Base-by-base conservation (phyloP, 2,113 vertebrate species). In the Ciconia stormi region DNA sequence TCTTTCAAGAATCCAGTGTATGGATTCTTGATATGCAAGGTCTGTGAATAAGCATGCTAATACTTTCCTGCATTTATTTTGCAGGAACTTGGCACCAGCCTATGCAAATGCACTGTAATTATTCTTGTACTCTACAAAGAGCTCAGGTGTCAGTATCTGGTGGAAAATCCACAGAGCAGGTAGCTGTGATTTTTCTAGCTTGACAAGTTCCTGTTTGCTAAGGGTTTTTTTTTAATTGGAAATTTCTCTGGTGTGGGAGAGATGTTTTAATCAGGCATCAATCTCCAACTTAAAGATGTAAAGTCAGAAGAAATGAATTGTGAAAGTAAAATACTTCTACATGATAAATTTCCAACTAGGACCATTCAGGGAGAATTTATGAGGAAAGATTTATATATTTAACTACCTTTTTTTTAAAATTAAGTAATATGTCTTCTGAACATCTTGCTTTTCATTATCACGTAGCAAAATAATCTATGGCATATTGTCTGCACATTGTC, bases 31-130 rank as follows among this genome's bases (percentile, higher is more conserved):
- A 79, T 36, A 47, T 29, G 34, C 13, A 76, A 80, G 52, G 27
- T 36, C 15, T 86, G 42, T 87, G 76, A 89, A 63, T 59, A 78
- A 95, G 59, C 30, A 59, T 32, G 21, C 10, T 89, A 78, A 96
- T 89, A 11, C 22, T 79, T 87, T 63, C 52, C 56, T 84, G 7
- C 32, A 55, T 87, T 78, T 92, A 61, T 81, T 89, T 83, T 79
- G 23, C 65, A 92, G 70, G 36, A 86, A 19, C 13, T 74, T 8
- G 2, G 53, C 86, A 83, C 25, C 59, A 91, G 47, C 8, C 77
- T 87, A 82, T 95, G 93, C 92, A 96, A 96, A 97, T 91, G 36
- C 16, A 42, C 40, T 87, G 36, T 87, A 95, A 96, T 96, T 95
- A 95, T 94, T 95, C 77, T 84, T 91, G 69, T 34, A 79, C 36